Percentiles rank a stretch among this genome's conserved stretches.
Evolutionary conservation across 2,888 invertebrate genomes (phyloP).

Genomic region (Mythimna impura): DNA sequence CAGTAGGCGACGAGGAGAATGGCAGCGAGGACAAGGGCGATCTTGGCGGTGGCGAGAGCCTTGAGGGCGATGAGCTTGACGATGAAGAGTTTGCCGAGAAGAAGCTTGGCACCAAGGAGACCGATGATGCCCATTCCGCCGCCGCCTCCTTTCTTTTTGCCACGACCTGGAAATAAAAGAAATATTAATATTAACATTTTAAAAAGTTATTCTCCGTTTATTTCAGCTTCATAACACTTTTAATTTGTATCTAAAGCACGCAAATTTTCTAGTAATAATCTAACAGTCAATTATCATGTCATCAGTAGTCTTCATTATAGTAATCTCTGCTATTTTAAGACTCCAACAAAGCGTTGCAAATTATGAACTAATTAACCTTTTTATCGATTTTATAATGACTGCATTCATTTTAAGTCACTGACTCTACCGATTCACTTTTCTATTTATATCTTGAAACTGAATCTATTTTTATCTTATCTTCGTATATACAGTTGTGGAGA

Average conservation of each 20-base stretch:
- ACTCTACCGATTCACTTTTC: slow-evolving; percentile 28
- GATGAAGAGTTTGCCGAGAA: slow-evolving; percentile 92
- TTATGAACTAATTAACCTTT: slow-evolving; percentile 26
- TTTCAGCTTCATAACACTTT: not conserved
- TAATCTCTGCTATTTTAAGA: slow-evolving; percentile 2
- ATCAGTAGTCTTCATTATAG: not conserved
- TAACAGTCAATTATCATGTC: slow-evolving; percentile 17
- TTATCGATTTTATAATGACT: slow-evolving; percentile 36
- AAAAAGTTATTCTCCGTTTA: too few relatives aligned
- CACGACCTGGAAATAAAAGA: slow-evolving; percentile 90
- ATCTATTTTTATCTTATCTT: slow-evolving; percentile 13
- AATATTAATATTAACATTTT: too few relatives aligned
- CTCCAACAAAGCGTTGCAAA: slow-evolving; percentile 28
- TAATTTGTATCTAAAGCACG: not conserved
- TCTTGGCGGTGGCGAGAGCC: slow-evolving; percentile 95
- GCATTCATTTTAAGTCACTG: slow-evolving; percentile 28
- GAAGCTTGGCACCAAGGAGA: slow-evolving; percentile 87
- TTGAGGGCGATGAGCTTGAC: slow-evolving; percentile 95
- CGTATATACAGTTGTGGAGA: not conserved
- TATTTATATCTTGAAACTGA: not conserved
- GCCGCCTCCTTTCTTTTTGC: slow-evolving; percentile 92
- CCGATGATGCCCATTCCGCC: slow-evolving; percentile 92
- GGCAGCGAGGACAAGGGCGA: slow-evolving; percentile 93
- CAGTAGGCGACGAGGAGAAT: slow-evolving; percentile 91
- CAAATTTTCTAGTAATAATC: not conserved